A percentile compares a stretch with the other conserved stretches of the same genome.
Evolutionary conservation across 1,140 invertebrate genomes (phyloP).

Genomic region (Tetragonula clypearis): DNA sequence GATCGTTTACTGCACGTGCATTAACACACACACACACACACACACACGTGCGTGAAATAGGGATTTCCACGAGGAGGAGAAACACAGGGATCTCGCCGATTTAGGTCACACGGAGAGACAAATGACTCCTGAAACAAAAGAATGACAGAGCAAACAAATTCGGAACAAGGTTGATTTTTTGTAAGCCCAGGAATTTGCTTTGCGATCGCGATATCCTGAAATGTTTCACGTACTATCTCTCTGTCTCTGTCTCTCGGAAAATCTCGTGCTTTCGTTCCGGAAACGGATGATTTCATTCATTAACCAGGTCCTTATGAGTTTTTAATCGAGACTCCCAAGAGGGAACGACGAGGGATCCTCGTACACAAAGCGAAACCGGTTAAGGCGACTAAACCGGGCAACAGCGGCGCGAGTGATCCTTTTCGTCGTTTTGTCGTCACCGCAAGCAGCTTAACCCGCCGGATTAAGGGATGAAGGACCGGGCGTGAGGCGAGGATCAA

Average conservation of each 20-base stretch:
- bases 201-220: not conserved
- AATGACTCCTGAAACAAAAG: not conserved
- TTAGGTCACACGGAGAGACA: not conserved
- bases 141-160: not conserved
- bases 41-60: too few relatives aligned
- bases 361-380: slow-evolving; percentile 24
- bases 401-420: slow-evolving; percentile 30
- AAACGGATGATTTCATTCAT: not conserved
- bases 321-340: not conserved
- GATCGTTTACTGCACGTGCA: too few relatives aligned
- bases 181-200: not conserved
- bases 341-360: slow-evolving; percentile 22
- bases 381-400: not conserved
- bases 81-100: not conserved
- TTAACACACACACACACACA: too few relatives aligned
- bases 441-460: slow-evolving; percentile 62
- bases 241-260: not conserved
- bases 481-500: slow-evolving; percentile 60
- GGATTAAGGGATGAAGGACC: slow-evolving; percentile 62
- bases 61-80: too few relatives aligned
- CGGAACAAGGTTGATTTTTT: not conserved
- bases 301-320: not conserved
- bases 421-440: slow-evolving; percentile 62
- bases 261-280: too few relatives aligned
- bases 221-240: too few relatives aligned